A percentile compares a stretch with the other conserved stretches of the same genome.
Evolutionary conservation across 2,888 invertebrate species (phyloP).

Genomic region (Apamea sordens): DNA sequence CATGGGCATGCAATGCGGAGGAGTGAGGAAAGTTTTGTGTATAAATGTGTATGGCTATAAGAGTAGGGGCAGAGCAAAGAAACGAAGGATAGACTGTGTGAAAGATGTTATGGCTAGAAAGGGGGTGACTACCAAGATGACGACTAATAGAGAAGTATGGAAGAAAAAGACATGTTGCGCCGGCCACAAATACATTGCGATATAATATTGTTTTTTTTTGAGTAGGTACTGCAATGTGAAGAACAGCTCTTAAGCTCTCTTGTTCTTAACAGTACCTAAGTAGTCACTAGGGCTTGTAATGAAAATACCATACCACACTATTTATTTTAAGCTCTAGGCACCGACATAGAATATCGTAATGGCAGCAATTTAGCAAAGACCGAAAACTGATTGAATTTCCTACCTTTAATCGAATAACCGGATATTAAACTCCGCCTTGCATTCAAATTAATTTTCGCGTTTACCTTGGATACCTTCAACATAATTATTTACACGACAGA

Average conservation of each 20-base stretch:
- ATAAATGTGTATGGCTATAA: background rate
- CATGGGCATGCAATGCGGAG: background rate
- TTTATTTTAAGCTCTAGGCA: background rate
- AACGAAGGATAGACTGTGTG: background rate
- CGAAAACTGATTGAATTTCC: slow-evolving; percentile 11
- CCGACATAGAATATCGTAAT: background rate
- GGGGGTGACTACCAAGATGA: background rate
- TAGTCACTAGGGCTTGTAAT: background rate
- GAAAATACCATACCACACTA: no score
- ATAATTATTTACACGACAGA: background rate
- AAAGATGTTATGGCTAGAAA: background rate
- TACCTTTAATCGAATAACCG: background rate
- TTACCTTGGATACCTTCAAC: background rate
- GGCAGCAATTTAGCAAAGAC: background rate
- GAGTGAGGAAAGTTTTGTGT: background rate
- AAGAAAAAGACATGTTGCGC: background rate
- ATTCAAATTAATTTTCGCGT: slow-evolving; percentile 18
- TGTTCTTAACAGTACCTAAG: background rate
- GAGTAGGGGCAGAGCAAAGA: background rate
- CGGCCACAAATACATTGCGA: background rate
- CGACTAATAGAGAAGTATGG: background rate
- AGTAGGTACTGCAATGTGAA: background rate
- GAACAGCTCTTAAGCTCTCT: no score
- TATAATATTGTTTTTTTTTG: background rate
- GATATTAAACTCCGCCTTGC: slow-evolving; percentile 5